These are phyloP conservation scores for Oreocharis arfaki DNA, from an alignment of 2,113 vertebrate genomes.

Conservation along the genomic window DNA sequence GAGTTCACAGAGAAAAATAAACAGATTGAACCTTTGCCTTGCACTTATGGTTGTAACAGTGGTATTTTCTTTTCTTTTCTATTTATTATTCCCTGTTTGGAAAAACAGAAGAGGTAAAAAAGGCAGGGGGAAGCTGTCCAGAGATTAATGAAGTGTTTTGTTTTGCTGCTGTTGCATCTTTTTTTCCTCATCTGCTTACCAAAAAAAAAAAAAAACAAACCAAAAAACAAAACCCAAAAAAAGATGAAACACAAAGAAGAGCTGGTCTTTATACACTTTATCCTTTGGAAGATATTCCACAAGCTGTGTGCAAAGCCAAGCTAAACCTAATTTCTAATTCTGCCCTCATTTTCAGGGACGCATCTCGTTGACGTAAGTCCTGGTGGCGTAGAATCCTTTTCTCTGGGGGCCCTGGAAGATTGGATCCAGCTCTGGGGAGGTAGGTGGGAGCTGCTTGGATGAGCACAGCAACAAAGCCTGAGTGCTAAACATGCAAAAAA, in stretches of 20 bases:
- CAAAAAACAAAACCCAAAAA: too few species aligned
- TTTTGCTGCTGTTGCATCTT: neutral
- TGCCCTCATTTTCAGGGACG: neutral
- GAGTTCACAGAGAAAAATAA: neutral
- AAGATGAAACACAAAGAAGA: neutral
- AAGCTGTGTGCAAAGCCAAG: neutral
- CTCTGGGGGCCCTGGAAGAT: neutral
- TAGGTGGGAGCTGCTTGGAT: conserved; percentile 2
- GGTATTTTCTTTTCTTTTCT: neutral
- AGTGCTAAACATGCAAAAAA: neutral
- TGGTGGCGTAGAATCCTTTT: neutral
- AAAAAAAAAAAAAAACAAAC: too few species aligned
- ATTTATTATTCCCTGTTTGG: neutral
- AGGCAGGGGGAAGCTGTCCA: neutral
- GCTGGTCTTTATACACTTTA: neutral
- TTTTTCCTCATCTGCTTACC: neutral
- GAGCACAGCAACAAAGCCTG: neutral
- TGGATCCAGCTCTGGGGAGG: neutral
- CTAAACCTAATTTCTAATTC: neutral
- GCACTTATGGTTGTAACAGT: neutral
- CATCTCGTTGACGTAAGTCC: neutral
- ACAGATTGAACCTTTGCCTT: neutral
- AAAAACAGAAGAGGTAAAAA: neutral
- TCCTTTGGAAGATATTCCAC: neutral
- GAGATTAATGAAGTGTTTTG: neutral